Evolutionary conservation across 64 coral and sea anemone species (phyloP).

Genomic region (Platygyra sinensis): DNA sequence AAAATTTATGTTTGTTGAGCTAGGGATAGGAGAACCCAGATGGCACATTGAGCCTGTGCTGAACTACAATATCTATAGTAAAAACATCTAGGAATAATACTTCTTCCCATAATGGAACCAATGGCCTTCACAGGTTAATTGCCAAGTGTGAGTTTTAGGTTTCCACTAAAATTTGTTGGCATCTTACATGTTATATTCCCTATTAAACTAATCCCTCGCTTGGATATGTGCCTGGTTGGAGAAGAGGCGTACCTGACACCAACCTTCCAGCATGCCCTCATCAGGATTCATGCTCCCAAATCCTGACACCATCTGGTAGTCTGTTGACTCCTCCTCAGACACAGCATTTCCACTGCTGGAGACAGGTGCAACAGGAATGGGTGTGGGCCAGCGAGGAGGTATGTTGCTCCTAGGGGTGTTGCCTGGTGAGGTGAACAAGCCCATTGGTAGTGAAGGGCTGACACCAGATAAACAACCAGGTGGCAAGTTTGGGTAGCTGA

Average conservation of each 20-base stretch:
- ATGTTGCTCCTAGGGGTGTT: constrained; percentile 23
- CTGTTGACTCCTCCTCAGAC: constrained; percentile 47
- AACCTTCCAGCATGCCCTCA: constrained; percentile 77
- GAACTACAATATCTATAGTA: too few species aligned
- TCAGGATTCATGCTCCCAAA: constrained; percentile 76
- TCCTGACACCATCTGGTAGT: constrained; percentile 68
- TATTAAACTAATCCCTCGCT: too few species aligned
- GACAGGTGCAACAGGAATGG: constrained; percentile 54
- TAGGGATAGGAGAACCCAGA: too few species aligned
- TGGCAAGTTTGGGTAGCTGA: constrained; percentile 71
- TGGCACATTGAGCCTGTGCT: too few species aligned
- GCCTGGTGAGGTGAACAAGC: constrained; percentile 66
- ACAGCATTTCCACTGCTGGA: constrained; percentile 1
- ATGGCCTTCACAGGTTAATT: too few species aligned
- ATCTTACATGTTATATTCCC: too few species aligned
- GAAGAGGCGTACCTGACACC: constrained; percentile 18
- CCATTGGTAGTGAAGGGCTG: constrained; percentile 57
- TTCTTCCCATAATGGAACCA: too few species aligned
- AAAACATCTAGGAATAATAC: too few species aligned
- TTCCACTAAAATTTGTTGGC: too few species aligned
- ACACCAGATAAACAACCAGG: constrained; percentile 54
- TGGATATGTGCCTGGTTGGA: too few species aligned
- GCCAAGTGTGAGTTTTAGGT: too few species aligned
- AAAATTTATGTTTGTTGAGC: too few species aligned
- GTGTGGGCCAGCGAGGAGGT: constrained; percentile 57